Base-by-base conservation (phyloP, 2,888 invertebrate species). In the Tortricodes alternella region DNA sequence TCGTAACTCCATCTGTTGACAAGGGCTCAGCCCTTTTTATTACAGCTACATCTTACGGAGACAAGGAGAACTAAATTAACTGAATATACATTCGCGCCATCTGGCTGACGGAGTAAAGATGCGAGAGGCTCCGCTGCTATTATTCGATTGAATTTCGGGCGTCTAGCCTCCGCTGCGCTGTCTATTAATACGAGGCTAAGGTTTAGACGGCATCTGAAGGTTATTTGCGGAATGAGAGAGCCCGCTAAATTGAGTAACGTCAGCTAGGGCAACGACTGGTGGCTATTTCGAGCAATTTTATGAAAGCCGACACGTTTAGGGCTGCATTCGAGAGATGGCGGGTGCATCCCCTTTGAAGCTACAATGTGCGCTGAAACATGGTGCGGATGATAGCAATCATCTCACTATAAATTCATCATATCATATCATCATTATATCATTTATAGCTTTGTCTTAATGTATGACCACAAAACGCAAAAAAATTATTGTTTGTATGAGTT, bases 121-220 rank as follows among this genome's bases (percentile, higher is more conserved):
- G 80, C 72, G 73, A 63, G 71, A 85, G 86, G 80, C 84, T 83
- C 78, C 78, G 65, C 71, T 63, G 72, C 80, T 74, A 70, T 65
- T 65, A 66, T 63, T 67, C 74, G 74, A 88, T 85, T 88, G 84
- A 82, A 68, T 62, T 67, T 64, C 67, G 66, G 61, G 79, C 75
- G 74, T 79, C 71, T 60, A 64, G 48, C 44, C 29, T 44, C 35
- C 43, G 29, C 35, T 29, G 27, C 21, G 37, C n/a, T 62, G n/a
- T 3, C 67, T 79, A 80, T 70, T 73, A 77, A 70, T 80, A 77
- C 65, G 64, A 66, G 62, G 66, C 74, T 83, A 80, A 53, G 41
- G 48, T 48, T 55, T 48, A 35, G 24, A 39, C 48, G 55, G 48
- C 48, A 56, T 56, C 56, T 50, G 37, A 50, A 56, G 56, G 51